A percentile compares a stretch with the other conserved stretches of the same genome.
Evolutionary conservation across 2,888 invertebrate genomes (phyloP).

Genomic region (Euphydryas editha): DNA sequence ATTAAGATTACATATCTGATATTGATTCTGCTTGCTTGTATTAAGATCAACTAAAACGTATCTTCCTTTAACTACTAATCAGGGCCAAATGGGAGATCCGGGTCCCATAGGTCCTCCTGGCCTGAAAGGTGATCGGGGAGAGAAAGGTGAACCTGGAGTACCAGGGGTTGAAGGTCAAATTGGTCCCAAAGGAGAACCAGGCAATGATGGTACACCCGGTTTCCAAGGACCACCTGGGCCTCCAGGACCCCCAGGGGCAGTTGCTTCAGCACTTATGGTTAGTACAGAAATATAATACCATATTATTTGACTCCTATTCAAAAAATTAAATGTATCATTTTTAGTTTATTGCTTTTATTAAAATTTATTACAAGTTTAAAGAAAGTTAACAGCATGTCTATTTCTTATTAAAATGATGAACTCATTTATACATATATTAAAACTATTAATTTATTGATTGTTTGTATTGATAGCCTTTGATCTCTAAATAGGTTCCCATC

Average conservation of each 20-base stretch:
- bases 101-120: slow-evolving; percentile 87
- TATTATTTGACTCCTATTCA: too few species aligned
- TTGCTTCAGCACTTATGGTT: slow-evolving; percentile 62
- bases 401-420: not conserved
- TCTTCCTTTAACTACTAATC: not conserved
- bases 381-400: too few species aligned
- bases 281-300: slow-evolving; percentile 37
- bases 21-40: too few species aligned
- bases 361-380: too few species aligned
- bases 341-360: too few species aligned
- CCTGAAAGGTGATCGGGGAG: slow-evolving; percentile 87
- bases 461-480: slow-evolving; percentile 10
- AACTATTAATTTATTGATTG: not conserved
- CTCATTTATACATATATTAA: not conserved
- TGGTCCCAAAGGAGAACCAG: slow-evolving; percentile 91
- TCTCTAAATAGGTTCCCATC: slow-evolving; percentile 17
- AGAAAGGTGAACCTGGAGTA: slow-evolving; percentile 85
- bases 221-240: slow-evolving; percentile 87
- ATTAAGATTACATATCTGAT: too few species aligned
- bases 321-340: too few species aligned
- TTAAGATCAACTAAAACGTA: too few species aligned
- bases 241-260: slow-evolving; percentile 83
- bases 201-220: slow-evolving; percentile 88
- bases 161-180: slow-evolving; percentile 88
- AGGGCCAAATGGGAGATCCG: slow-evolving; percentile 87